Base-by-base conservation (phyloP, 2,113 vertebrate species). In the Tamias sibiricus region DNA sequence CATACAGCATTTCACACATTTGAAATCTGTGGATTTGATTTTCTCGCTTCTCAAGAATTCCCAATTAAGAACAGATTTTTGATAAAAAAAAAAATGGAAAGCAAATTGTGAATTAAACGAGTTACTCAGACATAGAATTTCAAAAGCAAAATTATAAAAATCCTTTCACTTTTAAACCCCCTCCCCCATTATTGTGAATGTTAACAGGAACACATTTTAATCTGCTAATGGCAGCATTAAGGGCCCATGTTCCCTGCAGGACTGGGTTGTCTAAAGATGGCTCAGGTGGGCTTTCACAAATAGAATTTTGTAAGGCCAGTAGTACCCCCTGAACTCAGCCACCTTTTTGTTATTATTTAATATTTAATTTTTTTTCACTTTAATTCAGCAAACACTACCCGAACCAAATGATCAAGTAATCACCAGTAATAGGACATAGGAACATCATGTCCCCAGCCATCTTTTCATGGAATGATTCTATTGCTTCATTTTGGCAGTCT, bases 91-190 rank as follows among this genome's bases (percentile, higher is more conserved):
- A 26, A 54, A 79, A 54, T 57, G 26, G 11, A 72, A 85, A 88
- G 68, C 74, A 82, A 92, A 91, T 89, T 88, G 42, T 42, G 35
- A 95, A 93, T 92, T 87, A 92, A 97, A 81, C 76, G 81, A 92
- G 66, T 97, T 95, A 81, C 49, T 91, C 37, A 85, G 81, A 93
- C 74, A 54, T 92, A 72, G 75, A 69, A 94, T 96, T 97, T 95
- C 81, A 68, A 94, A 81, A 90, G 82, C 28, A 42, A 90, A 71
- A 77, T 77, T 77, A 57, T 59, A 81, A 92, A 94, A 81, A 72
- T 59, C 13, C 5, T 95, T 82, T 85, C 14, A 20, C 22, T 81
- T 17, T 14, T 40, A 7, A 12, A 49, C 2, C 12, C 6, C 2
- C 0, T 14, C 2, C 16, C 1, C 0, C 42, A 72, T 82, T 81